Base-by-base conservation (phyloP, 2,797 vertebrate genomes). In the Peromyscus attwateri region DNA sequence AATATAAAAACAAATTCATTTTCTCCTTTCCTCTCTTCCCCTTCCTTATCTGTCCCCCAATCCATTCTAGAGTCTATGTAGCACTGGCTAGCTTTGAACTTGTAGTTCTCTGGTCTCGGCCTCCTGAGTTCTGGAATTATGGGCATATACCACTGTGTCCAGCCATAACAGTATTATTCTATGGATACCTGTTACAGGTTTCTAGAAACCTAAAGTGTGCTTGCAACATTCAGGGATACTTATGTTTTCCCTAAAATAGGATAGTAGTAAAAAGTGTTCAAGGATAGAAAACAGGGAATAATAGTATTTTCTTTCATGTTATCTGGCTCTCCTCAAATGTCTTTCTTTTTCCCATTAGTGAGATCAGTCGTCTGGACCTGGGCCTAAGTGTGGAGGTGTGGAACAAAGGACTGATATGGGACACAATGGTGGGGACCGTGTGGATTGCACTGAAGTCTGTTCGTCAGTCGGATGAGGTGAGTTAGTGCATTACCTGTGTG, bases 321-420 rank as follows among this genome's bases (percentile, higher is more conserved):
- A 73, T 77, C 66, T 90, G 57, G 2, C 37, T 95, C 94, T 97
- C 70, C 95, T 89, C 95, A 98, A 79, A 98, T 29, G 52, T 21
- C 0, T 96, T 89, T 97, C 43, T 94, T 95, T 46, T 97, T 80
- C 90, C 40, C 92, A 94, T 96, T 97, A 99, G 99, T 97, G 99
- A 99, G 98, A 99, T 99, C 98, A 99, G 98, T 98, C 99, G 98
- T 8, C 98, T 99, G 98, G 99, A 99, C 98, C 99, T 99, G 52
- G 99, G 99, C 87, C 99, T 99, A 52, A 99, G 99, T 70, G 99
- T 99, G 96, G 99, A 99, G 98, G 99, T 99, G 68, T 99, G 99
- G 99, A 99, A 99, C 99, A 99, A 99, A 98, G 99, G 99, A 40
- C 99, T 99, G 93, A 99, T 99, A 97, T 99, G 99, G 99, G 99